A percentile compares a stretch with the other conserved stretches of the same genome.
These are phyloP conservation scores for Microplitis demolitor DNA, from an alignment of 1,140 invertebrate genomes.

Conservation along the genomic window DNA sequence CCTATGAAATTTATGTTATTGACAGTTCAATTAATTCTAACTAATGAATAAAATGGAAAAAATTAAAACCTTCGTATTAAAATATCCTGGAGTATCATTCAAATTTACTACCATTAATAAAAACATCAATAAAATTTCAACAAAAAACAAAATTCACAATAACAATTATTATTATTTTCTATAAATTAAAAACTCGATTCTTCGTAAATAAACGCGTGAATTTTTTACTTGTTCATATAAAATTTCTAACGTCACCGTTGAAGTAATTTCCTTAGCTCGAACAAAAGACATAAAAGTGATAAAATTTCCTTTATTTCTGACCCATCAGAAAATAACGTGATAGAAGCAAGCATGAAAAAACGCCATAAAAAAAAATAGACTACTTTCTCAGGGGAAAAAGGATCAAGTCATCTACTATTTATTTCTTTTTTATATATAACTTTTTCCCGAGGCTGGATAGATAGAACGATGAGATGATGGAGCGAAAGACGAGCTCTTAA, in stretches of 20 bases:
- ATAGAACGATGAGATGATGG: neutral
- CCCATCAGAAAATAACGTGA: neutral
- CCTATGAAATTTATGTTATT: too few species aligned
- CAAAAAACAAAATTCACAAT: too few species aligned
- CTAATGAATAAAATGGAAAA: too few species aligned
- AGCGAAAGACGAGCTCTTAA: conserved; percentile 2
- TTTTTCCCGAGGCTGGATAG: neutral
- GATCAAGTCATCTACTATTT: neutral
- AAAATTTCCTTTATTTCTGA: neutral
- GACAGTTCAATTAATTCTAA: too few species aligned
- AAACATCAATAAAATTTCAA: too few species aligned
- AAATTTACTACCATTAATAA: too few species aligned
- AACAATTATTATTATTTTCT: too few species aligned
- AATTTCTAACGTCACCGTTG: neutral
- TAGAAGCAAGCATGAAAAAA: neutral
- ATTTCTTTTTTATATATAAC: too few species aligned
- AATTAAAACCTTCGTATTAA: too few species aligned
- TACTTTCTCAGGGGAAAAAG: neutral
- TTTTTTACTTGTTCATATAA: neutral
- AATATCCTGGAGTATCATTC: too few species aligned
- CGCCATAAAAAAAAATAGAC: neutral
- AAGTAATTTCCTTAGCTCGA: neutral
- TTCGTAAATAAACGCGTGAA: too few species aligned
- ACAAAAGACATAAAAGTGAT: neutral
- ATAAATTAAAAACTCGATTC: too few species aligned